Conservation (phyloP, 2,797 vertebrate species). For the Chelmon rostratus region DNA sequence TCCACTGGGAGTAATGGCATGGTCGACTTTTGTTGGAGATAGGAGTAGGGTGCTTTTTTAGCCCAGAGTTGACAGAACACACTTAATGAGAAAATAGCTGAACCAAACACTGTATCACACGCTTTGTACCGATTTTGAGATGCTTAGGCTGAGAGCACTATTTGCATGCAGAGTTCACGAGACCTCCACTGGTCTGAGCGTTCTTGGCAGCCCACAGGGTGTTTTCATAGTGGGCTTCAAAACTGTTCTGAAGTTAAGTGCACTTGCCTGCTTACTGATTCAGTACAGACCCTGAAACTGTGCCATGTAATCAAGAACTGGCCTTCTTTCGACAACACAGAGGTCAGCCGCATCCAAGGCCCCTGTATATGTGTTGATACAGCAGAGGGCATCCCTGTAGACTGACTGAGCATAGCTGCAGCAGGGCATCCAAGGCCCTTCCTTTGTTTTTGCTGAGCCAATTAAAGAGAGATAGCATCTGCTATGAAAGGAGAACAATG, state of each 20-base stretch:
- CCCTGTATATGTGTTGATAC: constrained; percentile 58
- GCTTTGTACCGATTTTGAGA: constrained; percentile 2
- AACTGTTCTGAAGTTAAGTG: constrained; percentile 44
- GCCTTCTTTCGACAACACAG: constrained; percentile 64
- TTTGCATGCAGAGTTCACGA: constrained; percentile 43
- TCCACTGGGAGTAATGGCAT: constrained; percentile 37
- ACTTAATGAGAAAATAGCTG: constrained; percentile 34
- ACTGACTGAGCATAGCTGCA: constrained; percentile 66
- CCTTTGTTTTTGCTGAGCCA: constrained; percentile 86
- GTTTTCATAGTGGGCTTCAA: constrained; percentile 48
- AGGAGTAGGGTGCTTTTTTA: neutral
- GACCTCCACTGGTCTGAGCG: constrained; percentile 17
- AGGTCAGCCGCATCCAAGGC: constrained; percentile 76
- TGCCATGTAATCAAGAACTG: constrained; percentile 72
- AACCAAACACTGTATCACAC: constrained; percentile 3
- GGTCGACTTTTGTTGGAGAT: constrained; percentile 27
- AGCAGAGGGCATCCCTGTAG: constrained; percentile 75
- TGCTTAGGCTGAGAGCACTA: constrained; percentile 23
- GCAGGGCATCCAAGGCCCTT: constrained; percentile 80
- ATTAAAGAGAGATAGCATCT: constrained; percentile 86
- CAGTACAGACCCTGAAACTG: constrained; percentile 69
- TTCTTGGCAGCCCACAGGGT: constrained; percentile 41
- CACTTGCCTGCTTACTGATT: constrained; percentile 61
- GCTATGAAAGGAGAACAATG: constrained; percentile 84
- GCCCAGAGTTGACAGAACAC: constrained; percentile 17